phyloP scores from a whole-genome alignment of 1,140 invertebrate genomes.

The Eumaeus atala region DNA sequence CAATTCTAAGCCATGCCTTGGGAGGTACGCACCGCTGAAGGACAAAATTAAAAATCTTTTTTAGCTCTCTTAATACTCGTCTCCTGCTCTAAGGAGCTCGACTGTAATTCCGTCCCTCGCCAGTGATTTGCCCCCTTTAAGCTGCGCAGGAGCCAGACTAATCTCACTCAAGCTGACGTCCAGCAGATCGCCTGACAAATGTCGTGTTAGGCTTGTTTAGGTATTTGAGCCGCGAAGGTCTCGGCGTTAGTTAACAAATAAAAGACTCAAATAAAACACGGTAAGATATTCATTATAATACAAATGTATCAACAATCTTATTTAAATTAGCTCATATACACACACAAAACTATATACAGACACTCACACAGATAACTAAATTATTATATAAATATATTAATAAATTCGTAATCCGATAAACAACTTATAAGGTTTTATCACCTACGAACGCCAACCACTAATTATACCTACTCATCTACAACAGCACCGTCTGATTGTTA shows the following conservation, averaged over 20 bases:
- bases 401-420: conserved; percentile 36
- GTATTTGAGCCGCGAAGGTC: no score
- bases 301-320: conserved; percentile 1
- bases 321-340: conserved; percentile 17
- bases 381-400: conserved; percentile 35
- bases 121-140: no score
- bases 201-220: no score
- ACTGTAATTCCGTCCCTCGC: no score
- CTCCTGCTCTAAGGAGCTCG: no score
- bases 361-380: conserved; percentile 19
- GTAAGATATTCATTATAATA: conserved; percentile 21
- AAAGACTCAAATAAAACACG: conserved; percentile 9
- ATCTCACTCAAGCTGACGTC: no score
- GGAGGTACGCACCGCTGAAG: no score
- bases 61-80: no score
- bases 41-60: no score
- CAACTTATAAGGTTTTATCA: conserved; percentile 4
- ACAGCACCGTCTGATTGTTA: not conserved
- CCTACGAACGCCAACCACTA: not conserved
- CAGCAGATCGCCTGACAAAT: no score
- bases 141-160: no score
- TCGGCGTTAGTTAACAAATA: not conserved
- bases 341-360: conserved; percentile 16
- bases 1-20: no score
- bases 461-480: not conserved